phyloP scores from a whole-genome alignment of 53 echinoderm and acorn worm genomes.

The Holothuria leucospilota region DNA sequence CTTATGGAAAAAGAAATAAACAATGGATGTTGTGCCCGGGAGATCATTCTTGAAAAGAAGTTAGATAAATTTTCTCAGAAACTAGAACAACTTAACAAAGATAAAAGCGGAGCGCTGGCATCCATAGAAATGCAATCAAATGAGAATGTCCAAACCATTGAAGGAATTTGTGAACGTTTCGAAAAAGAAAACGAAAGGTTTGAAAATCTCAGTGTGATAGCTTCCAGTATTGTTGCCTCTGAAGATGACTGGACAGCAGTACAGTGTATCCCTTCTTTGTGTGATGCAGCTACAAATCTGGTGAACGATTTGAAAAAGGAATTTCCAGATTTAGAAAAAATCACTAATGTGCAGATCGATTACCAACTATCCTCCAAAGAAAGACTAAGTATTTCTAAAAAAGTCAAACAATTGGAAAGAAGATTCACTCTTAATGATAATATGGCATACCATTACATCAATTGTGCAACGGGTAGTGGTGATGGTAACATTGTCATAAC shows the following conservation, averaged over 20 bases:
- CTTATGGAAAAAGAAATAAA: too few relatives aligned
- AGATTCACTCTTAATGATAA: too few relatives aligned
- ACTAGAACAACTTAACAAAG: too few relatives aligned
- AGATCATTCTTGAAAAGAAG: too few relatives aligned
- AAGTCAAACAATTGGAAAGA: too few relatives aligned
- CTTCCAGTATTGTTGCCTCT: not conserved
- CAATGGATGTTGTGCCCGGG: too few relatives aligned
- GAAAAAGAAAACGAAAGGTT: not conserved
- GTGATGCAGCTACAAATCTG: not conserved
- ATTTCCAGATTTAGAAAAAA: not conserved
- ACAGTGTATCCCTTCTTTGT: not conserved
- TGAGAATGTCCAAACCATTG: too few relatives aligned
- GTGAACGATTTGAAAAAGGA: not conserved
- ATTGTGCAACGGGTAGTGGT: not conserved
- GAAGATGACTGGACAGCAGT: not conserved
- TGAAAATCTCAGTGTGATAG: not conserved
- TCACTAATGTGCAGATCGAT: not conserved
- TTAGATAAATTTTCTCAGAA: too few relatives aligned
- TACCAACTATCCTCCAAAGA: not conserved
- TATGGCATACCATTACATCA: not conserved
- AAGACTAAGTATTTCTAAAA: not conserved
- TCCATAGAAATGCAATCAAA: too few relatives aligned
- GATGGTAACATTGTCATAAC: slow-evolving; percentile 5
- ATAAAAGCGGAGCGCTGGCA: too few relatives aligned
- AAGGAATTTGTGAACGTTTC: not conserved